Conservation (phyloP, 2,113 vertebrate species). For the Silurus meridionalis region DNA sequence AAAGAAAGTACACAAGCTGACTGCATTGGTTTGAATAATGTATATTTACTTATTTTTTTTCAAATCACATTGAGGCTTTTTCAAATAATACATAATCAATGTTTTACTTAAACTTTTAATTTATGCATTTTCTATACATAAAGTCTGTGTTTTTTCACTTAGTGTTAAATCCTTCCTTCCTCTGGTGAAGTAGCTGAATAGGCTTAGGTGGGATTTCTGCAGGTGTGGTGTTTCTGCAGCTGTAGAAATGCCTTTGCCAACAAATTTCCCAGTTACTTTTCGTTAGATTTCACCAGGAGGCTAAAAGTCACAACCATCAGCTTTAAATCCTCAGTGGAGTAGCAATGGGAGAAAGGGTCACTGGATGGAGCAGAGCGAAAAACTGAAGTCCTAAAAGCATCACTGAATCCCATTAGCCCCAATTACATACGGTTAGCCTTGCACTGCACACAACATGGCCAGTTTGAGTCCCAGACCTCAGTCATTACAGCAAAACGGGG, state of each 20-base stretch:
- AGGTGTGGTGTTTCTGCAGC: conserved; percentile 41
- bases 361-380: not conserved
- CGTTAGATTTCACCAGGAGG: conserved; percentile 38
- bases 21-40: not conserved
- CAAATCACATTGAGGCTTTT: not conserved
- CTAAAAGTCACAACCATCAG: conserved; percentile 45
- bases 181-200: conserved; percentile 3
- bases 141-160: not conserved
- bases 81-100: not conserved
- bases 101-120: not conserved
- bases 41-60: not conserved
- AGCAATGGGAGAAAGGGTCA: not conserved
- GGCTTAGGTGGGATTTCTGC: conserved; percentile 46
- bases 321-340: conserved; percentile 42
- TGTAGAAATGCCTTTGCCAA: conserved; percentile 45
- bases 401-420: not conserved
- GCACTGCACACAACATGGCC: not conserved
- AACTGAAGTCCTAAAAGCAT: not conserved
- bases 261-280: conserved; percentile 40
- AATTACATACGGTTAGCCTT: conserved; percentile 1
- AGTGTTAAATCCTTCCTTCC: not conserved
- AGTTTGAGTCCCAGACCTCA: not conserved
- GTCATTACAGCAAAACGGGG: not conserved
- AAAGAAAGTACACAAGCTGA: not conserved
- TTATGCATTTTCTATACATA: not conserved